A percentile compares a stretch with the other conserved stretches of the same genome.
Conservation (phyloP, 2,113 vertebrate species). For the Lanius collurio region DNA sequence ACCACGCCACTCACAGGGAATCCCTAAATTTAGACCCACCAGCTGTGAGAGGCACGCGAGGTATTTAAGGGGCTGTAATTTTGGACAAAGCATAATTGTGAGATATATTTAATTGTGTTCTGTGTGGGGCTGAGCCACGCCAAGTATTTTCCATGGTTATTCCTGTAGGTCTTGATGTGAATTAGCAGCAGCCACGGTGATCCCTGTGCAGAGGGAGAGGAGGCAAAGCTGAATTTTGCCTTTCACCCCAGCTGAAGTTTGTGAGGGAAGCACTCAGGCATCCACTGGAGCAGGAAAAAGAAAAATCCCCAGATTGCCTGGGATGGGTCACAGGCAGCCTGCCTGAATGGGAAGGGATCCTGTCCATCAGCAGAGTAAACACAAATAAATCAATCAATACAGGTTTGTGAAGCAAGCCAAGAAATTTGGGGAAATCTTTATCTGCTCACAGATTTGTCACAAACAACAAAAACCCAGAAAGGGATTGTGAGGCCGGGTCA, state of each 20-base stretch:
- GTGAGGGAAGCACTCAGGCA: neutral
- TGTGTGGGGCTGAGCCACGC: neutral
- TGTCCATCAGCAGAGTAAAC: neutral
- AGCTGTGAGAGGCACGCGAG: slow-evolving; percentile 19
- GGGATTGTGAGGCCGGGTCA: neutral
- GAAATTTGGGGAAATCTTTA: neutral
- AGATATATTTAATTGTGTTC: slow-evolving; percentile 31
- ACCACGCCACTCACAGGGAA: neutral
- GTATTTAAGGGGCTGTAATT: slow-evolving; percentile 43
- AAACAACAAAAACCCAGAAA: neutral
- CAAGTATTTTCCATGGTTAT: slow-evolving; percentile 58
- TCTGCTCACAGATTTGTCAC: neutral
- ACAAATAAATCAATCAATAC: neutral
- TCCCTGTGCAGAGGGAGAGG: neutral
- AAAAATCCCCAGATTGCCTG: neutral
- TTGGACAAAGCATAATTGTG: slow-evolving; percentile 52
- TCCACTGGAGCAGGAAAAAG: neutral
- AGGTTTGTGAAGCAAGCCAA: neutral
- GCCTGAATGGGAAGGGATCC: neutral
- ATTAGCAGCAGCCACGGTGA: neutral
- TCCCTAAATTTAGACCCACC: slow-evolving; percentile 55
- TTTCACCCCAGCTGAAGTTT: neutral
- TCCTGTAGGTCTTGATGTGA: neutral
- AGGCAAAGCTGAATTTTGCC: neutral
- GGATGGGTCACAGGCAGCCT: neutral